These are phyloP conservation scores for Nomada fabriciana DNA, from an alignment of 2,888 invertebrate genomes.

Conservation along the genomic window DNA sequence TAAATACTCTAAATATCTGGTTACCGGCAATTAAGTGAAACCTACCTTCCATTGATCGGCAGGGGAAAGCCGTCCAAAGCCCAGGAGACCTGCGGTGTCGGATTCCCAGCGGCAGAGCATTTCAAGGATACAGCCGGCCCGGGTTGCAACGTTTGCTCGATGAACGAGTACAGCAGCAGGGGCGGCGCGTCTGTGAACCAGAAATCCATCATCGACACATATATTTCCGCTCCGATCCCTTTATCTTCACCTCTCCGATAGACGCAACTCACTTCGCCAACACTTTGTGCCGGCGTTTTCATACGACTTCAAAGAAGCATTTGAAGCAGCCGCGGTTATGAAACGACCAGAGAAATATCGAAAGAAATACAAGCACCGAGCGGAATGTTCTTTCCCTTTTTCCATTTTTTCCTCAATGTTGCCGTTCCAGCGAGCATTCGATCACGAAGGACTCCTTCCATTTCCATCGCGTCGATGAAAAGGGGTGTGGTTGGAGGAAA, in stretches of 20 bases:
- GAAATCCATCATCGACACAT: not conserved
- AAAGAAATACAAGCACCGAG: constrained; percentile 1
- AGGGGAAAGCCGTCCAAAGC: constrained; percentile 90
- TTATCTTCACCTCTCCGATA: not conserved
- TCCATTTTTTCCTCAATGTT: not conserved
- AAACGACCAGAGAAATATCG: constrained; percentile 30
- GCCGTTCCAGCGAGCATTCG: not conserved
- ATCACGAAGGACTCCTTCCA: not conserved
- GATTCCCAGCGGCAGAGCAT: constrained; percentile 91
- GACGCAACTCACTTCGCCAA: not conserved
- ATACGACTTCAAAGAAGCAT: constrained; percentile 46
- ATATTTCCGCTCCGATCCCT: constrained; percentile 15
- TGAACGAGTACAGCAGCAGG: constrained; percentile 90
- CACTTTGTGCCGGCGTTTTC: constrained; percentile 14
- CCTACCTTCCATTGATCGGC: constrained; percentile 86
- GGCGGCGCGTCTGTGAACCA: constrained; percentile 89
- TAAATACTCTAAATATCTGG: not conserved
- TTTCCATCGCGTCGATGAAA: not conserved
- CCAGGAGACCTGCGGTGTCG: constrained; percentile 92
- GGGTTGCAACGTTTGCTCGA: constrained; percentile 91
- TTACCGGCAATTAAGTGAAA: constrained; percentile 31
- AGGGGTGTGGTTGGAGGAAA: not conserved
- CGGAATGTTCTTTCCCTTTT: not conserved
- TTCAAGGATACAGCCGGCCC: constrained; percentile 92
- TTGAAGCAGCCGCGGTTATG: constrained; percentile 17